Percentiles rank a stretch among this genome's conserved stretches.
phyloP scores from a whole-genome alignment of 37 sponge, comb jelly and placozoan genomes.

The Spongia lamella region DNA sequence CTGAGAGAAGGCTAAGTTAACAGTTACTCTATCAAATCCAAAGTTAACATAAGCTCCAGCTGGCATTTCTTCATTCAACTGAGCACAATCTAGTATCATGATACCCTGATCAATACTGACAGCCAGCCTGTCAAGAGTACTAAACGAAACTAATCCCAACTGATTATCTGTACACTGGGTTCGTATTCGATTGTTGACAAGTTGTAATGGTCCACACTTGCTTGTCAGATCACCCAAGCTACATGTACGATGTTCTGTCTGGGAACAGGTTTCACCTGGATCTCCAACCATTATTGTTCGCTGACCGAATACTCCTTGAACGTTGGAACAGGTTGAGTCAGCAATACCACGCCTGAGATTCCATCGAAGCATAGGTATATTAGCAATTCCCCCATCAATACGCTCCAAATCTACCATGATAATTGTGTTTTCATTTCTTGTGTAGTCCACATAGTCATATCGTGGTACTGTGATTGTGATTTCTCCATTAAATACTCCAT shows the following conservation, averaged over 20 bases:
- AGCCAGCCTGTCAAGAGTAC: background rate
- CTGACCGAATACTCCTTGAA: background rate
- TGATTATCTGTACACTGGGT: slow-evolving; percentile 51
- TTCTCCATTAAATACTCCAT: slow-evolving; percentile 42
- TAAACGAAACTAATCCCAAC: slow-evolving; percentile 27
- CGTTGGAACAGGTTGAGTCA: background rate
- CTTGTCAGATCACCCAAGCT: slow-evolving; percentile 39
- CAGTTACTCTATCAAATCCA: background rate
- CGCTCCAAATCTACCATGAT: slow-evolving; percentile 38
- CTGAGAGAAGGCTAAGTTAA: slow-evolving; percentile 47
- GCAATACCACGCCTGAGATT: slow-evolving; percentile 3
- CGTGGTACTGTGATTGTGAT: slow-evolving; percentile 25
- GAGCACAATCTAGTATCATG: slow-evolving; percentile 28
- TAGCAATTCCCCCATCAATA: slow-evolving; percentile 8
- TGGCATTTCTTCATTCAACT: slow-evolving; percentile 1
- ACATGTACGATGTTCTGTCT: slow-evolving; percentile 34
- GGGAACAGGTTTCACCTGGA: slow-evolving; percentile 1
- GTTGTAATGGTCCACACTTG: slow-evolving; percentile 54
- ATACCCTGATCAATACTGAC: too few relatives aligned
- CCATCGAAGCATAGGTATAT: background rate
- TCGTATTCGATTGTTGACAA: slow-evolving; percentile 3
- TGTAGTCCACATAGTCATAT: slow-evolving; percentile 10
- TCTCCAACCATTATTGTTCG: background rate
- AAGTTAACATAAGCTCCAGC: slow-evolving; percentile 20
- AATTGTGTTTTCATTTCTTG: background rate